Percentiles rank a stretch among this genome's conserved stretches.
Conservation (phyloP, 2,888 invertebrate genomes). For the Agonopterix alstromeriana region DNA sequence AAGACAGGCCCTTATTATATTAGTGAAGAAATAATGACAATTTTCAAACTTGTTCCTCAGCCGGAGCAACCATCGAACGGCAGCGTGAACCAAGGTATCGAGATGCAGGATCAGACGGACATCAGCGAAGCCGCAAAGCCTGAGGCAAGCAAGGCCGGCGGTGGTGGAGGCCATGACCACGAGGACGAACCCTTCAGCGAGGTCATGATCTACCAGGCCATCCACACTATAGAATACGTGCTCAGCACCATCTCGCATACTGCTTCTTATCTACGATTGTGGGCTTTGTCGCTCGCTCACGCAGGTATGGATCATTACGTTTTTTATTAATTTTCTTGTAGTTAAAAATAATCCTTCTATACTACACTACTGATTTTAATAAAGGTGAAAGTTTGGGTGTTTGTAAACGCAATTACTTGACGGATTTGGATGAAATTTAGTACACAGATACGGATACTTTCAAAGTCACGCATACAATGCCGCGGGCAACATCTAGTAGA, state of each 20-base stretch:
- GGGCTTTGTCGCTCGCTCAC: constrained; percentile 97
- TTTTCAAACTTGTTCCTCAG: constrained; percentile 20
- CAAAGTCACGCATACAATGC: too few species aligned
- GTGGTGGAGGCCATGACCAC: constrained; percentile 27
- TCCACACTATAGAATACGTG: constrained; percentile 98
- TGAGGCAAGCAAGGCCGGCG: constrained; percentile 14
- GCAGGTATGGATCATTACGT: constrained; percentile 80
- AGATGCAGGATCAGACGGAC: constrained; percentile 74
- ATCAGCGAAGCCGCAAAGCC: constrained; percentile 24
- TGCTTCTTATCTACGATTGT: constrained; percentile 96
- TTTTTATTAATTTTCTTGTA: too few species aligned
- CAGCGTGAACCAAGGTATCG: constrained; percentile 81
- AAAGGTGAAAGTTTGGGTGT: too few species aligned
- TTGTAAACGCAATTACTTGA: too few species aligned
- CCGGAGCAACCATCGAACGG: constrained; percentile 72
- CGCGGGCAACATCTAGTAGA: too few species aligned
- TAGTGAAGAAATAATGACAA: too few species aligned
- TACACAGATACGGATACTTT: too few species aligned
- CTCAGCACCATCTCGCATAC: constrained; percentile 97
- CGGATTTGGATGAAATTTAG: too few species aligned
- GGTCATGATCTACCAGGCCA: constrained; percentile 94
- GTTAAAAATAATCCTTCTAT: too few species aligned
- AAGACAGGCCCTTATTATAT: too few species aligned
- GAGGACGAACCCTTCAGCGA: constrained; percentile 87
- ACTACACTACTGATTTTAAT: too few species aligned